Evolutionary conservation across 2,797 vertebrate species (phyloP).

Genomic region (Brachyalestes nurse): DNA sequence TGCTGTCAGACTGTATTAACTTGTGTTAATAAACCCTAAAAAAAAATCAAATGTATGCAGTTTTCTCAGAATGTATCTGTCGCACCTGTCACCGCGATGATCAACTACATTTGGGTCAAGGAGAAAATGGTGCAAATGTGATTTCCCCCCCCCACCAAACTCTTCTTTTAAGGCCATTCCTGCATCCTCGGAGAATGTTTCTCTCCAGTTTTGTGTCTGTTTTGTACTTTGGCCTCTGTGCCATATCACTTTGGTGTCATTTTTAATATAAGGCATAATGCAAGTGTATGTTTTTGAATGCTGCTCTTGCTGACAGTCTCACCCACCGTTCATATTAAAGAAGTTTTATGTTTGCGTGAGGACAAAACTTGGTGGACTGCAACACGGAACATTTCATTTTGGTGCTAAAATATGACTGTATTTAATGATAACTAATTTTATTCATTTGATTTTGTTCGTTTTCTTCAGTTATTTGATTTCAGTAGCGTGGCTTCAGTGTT

Average conservation of each 20-base stretch:
- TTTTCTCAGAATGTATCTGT: background rate
- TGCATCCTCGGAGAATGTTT: slow-evolving; percentile 10
- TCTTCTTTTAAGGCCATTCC: background rate
- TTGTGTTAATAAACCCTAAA: background rate
- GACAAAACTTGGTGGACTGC: slow-evolving; percentile 66
- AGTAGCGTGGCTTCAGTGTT: slow-evolving; percentile 79
- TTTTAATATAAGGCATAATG: slow-evolving; percentile 47
- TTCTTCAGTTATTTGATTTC: slow-evolving; percentile 54
- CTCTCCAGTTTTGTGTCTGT: slow-evolving; percentile 19
- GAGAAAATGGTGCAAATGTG: background rate
- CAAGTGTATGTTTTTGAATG: slow-evolving; percentile 76
- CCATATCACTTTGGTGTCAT: slow-evolving; percentile 24
- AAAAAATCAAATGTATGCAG: background rate
- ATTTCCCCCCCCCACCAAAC: background rate
- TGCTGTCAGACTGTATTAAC: background rate
- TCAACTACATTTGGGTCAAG: background rate
- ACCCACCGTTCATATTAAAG: slow-evolving; percentile 49
- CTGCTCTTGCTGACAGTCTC: slow-evolving; percentile 75
- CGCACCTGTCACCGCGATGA: background rate
- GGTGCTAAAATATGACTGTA: slow-evolving; percentile 76
- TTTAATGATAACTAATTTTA: slow-evolving; percentile 53
- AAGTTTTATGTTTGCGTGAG: slow-evolving; percentile 30
- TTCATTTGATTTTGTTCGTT: slow-evolving; percentile 61
- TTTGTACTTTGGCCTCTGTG: slow-evolving; percentile 40
- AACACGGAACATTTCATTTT: slow-evolving; percentile 69